Percentiles rank a stretch among this genome's conserved stretches.
phyloP scores from a whole-genome alignment of 2,797 vertebrate genomes.

The Tiaroga cobitis region DNA sequence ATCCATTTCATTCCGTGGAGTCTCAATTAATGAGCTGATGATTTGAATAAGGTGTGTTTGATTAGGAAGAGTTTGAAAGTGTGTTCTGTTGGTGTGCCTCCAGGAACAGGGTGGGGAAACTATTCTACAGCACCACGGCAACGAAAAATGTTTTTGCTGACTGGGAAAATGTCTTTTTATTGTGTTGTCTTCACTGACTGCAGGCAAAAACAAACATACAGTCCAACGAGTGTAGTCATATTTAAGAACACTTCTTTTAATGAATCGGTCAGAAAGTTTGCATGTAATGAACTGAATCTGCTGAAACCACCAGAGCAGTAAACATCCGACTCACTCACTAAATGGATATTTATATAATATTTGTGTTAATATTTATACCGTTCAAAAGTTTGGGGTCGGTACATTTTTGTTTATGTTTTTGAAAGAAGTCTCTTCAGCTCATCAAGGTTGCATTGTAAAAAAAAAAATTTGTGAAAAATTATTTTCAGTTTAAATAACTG shows the following conservation, averaged over 20 bases:
- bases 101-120: background rate
- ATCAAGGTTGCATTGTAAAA: background rate
- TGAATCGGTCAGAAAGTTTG: background rate
- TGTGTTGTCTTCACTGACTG: slow-evolving; percentile 8
- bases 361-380: background rate
- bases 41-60: background rate
- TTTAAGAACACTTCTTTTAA: background rate
- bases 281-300: background rate
- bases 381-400: background rate
- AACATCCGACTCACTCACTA: background rate
- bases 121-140: background rate
- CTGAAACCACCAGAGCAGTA: background rate
- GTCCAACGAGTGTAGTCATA: background rate
- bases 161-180: background rate
- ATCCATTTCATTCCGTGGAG: background rate
- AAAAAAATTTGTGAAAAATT: no score
- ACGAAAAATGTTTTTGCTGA: background rate
- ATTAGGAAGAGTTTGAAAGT: background rate
- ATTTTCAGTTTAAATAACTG: background rate
- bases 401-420: background rate
- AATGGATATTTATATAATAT: slow-evolving; percentile 10
- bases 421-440: background rate
- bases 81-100: background rate
- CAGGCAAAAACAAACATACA: background rate
- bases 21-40: background rate